These are phyloP conservation scores for Sitodiplosis mosellana DNA, from an alignment of 1,140 invertebrate species.

Conservation along the genomic window DNA sequence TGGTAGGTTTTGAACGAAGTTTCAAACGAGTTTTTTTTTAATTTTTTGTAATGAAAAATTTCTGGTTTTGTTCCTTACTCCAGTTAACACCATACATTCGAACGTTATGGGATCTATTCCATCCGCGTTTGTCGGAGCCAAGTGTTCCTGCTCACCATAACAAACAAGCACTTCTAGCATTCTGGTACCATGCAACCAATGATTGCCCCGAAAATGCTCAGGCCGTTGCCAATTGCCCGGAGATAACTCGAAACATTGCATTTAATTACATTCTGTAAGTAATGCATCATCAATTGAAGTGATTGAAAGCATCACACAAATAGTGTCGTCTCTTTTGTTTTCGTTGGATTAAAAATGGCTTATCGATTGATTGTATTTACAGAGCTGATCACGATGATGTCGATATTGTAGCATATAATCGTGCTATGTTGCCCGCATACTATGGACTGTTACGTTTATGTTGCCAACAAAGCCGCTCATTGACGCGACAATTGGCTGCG, in stretches of 20 bases:
- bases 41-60: not conserved
- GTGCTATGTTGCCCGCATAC: slow-evolving; percentile 85
- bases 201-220: slow-evolving; percentile 87
- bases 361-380: slow-evolving; percentile 7
- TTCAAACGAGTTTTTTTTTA: not conserved
- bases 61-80: slow-evolving; percentile 14
- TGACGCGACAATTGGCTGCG: slow-evolving; percentile 67
- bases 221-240: slow-evolving; percentile 59
- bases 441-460: slow-evolving; percentile 78
- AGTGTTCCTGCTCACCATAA: slow-evolving; percentile 88
- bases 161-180: slow-evolving; percentile 78
- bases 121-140: slow-evolving; percentile 86
- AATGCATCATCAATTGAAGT: not conserved
- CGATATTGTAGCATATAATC: slow-evolving; percentile 83
- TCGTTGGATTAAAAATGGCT: too few species aligned
- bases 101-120: slow-evolving; percentile 84
- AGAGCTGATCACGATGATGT: slow-evolving; percentile 90
- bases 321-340: too few species aligned
- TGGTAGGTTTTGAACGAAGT: slow-evolving; percentile 41
- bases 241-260: slow-evolving; percentile 66
- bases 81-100: slow-evolving; percentile 75
- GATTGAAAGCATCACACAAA: not conserved
- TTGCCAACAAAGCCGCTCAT: slow-evolving; percentile 67
- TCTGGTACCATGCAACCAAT: slow-evolving; percentile 80
- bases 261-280: slow-evolving; percentile 93